Evolutionary conservation across 1,140 invertebrate species (phyloP).

Genomic region (Cherax quadricarinatus): DNA sequence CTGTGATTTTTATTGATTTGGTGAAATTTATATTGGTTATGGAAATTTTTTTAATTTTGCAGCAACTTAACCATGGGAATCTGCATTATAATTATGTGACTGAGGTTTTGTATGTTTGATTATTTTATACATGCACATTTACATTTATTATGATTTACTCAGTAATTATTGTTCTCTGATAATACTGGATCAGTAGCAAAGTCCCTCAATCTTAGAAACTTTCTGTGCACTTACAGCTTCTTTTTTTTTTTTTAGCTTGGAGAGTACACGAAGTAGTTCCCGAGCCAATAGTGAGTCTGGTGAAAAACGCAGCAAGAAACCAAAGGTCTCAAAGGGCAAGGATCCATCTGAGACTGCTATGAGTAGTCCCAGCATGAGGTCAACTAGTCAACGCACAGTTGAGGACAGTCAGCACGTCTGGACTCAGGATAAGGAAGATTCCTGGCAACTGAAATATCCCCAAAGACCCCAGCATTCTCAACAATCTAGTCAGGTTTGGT

Average conservation of each 20-base stretch:
- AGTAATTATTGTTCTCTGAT: no score
- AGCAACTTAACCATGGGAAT: no score
- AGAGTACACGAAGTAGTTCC: slow-evolving; percentile 52
- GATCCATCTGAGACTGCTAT: slow-evolving; percentile 28
- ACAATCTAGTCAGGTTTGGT: slow-evolving; percentile 60
- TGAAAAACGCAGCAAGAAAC: slow-evolving; percentile 44
- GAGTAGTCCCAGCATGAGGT: slow-evolving; percentile 33
- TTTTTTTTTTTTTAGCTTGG: slow-evolving; percentile 27
- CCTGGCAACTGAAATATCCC: slow-evolving; percentile 25
- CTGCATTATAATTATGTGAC: no score
- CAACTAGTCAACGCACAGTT: slow-evolving; percentile 36
- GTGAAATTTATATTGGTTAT: no score
- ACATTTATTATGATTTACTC: no score
- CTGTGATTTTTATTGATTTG: no score
- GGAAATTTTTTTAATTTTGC: no score
- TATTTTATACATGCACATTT: no score
- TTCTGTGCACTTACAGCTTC: neutral
- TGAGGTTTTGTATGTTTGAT: no score
- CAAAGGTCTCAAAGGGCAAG: slow-evolving; percentile 34
- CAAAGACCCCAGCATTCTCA: slow-evolving; percentile 61
- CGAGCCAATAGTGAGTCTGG: slow-evolving; percentile 36
- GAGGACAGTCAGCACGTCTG: slow-evolving; percentile 19
- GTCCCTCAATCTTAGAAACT: no score
- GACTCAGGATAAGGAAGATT: slow-evolving; percentile 52
- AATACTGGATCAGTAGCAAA: no score